Evolutionary conservation across 2,888 invertebrate genomes (phyloP).

Genomic region (Beris chalybata): DNA sequence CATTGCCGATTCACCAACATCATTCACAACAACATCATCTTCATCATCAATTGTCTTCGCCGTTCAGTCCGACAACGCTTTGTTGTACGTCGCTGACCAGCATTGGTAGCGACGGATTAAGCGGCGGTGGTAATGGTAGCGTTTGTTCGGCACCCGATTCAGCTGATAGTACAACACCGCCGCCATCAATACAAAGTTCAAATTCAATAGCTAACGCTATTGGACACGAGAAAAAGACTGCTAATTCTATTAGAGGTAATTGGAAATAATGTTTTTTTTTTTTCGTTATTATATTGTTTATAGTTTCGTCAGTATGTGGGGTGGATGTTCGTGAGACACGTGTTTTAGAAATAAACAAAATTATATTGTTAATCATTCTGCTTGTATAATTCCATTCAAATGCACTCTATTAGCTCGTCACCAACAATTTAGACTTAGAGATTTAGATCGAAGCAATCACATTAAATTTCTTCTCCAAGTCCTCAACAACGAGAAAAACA

Average conservation of each 20-base stretch:
- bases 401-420: too few relatives aligned
- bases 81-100: conserved; percentile 27
- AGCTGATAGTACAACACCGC: conserved; percentile 48
- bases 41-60: conserved; percentile 36
- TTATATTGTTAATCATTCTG: too few relatives aligned
- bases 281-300: conserved; percentile 12
- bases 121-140: conserved; percentile 27
- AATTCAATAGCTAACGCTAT: conserved; percentile 43
- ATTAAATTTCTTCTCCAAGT: too few relatives aligned
- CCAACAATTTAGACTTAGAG: too few relatives aligned
- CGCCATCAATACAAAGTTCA: conserved; percentile 43
- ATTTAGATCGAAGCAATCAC: too few relatives aligned
- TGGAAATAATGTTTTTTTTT: not conserved
- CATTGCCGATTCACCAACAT: conserved; percentile 38
- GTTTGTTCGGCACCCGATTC: conserved; percentile 41
- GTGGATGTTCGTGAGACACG: too few relatives aligned
- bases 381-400: too few relatives aligned
- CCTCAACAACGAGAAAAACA: too few relatives aligned
- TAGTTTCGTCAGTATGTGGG: too few relatives aligned
- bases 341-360: too few relatives aligned
- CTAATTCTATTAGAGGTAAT: conserved; percentile 47
- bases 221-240: conserved; percentile 46
- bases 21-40: conserved; percentile 40
- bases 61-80: conserved; percentile 17
- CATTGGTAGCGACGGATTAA: conserved; percentile 23